Percentiles rank a stretch among this genome's conserved stretches.
phyloP scores from a whole-genome alignment of 1,140 invertebrate species.

The Bradysia coprophila region DNA sequence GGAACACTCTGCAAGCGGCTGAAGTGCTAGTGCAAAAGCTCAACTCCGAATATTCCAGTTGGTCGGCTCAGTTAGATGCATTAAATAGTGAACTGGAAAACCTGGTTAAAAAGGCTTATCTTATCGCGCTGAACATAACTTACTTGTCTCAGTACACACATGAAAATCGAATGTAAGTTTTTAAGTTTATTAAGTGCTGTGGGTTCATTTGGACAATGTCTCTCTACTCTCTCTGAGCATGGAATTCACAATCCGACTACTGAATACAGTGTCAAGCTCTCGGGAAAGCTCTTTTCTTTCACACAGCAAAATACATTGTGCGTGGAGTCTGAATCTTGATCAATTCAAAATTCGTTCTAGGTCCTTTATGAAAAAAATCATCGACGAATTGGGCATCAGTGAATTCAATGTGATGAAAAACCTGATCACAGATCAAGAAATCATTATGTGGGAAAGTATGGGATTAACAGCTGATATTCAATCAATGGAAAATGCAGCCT shows the following conservation, averaged over 20 bases:
- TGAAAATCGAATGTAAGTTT: conserved; percentile 21
- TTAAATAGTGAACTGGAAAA: conserved; percentile 15
- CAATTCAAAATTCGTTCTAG: no score
- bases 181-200: background rate
- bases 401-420: conserved; percentile 4
- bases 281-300: no score
- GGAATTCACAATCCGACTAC: no score
- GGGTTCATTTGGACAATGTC: conserved; percentile 9
- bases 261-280: no score
- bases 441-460: conserved; percentile 23
- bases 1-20: conserved; percentile 65
- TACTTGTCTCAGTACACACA: conserved; percentile 19
- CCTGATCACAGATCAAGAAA: conserved; percentile 19
- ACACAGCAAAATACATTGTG: no score
- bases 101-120: conserved; percentile 13
- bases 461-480: conserved; percentile 20
- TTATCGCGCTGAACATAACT: conserved; percentile 14
- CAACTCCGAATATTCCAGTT: conserved; percentile 73
- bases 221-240: conserved; percentile 2
- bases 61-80: conserved; percentile 57
- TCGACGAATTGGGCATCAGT: background rate
- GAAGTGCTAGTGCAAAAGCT: conserved; percentile 72
- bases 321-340: no score
- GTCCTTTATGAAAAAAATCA: no score
- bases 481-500: conserved; percentile 25